Evolutionary conservation across 2,113 vertebrate species (phyloP).

Genomic region (Bombycilla garrulus): DNA sequence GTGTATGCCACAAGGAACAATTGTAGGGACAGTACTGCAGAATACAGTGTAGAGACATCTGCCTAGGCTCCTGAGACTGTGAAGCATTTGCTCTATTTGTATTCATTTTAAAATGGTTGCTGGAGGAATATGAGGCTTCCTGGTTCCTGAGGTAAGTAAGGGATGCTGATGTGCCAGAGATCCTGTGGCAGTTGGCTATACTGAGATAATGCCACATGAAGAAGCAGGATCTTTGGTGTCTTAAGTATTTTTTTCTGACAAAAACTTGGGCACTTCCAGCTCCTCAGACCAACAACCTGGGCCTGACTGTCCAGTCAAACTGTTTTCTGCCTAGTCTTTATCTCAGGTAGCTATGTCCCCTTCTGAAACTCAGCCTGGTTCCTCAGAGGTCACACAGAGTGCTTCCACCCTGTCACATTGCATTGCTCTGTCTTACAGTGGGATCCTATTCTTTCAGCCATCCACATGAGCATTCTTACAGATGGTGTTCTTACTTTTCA

Average conservation of each 20-base stretch:
- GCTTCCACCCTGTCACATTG: background rate
- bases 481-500: background rate
- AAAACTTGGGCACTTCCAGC: background rate
- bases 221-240: background rate
- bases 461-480: background rate
- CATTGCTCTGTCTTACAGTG: background rate
- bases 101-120: background rate
- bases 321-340: background rate
- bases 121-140: background rate
- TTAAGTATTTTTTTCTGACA: background rate
- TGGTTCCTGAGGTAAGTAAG: background rate
- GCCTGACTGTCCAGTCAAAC: background rate
- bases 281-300: background rate
- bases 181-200: background rate
- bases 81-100: background rate
- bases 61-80: background rate
- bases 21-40: background rate
- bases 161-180: background rate
- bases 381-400: background rate
- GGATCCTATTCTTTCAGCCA: background rate
- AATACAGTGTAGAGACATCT: background rate
- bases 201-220: accelerated
- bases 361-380: background rate
- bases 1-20: background rate
- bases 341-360: background rate